Base-by-base conservation (phyloP, 2,113 vertebrate genomes). In the Oryzias curvinotus region DNA sequence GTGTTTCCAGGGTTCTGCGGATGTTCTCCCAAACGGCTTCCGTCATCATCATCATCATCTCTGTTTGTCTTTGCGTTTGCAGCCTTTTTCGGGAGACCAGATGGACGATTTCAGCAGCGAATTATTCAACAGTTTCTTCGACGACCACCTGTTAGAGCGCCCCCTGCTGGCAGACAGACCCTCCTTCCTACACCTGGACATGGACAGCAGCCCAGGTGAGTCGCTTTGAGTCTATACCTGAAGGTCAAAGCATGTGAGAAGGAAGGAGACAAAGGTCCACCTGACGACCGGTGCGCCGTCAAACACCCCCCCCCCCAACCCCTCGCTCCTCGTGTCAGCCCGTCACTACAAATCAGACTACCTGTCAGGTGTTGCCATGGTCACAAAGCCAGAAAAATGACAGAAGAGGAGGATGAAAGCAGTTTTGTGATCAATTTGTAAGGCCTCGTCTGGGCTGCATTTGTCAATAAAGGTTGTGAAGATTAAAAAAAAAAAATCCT, bases 61-160 rank as follows among this genome's bases (percentile, higher is more conserved):
- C 25, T 53, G 28, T 60, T 12, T 67, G 14, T 58, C 18, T 41
- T 1, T 16, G 15, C 65, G 44, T 71, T 62, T 73, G 3, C 83
- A 98, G 93, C 95, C 96, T 83, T 98, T 99, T 75, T 92, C 94
- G 0, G 85, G 86, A 52, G 96, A 99, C 85, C 96, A 96, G 82
- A 96, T 99, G 94, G 97, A 98, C 72, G 97, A 99, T 85, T 97
- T 99, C 92, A 98, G 95, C 90, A 98, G 93, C 0, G 97, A 98
- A 64, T 92, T 99, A 60, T 98, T 99, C 91, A 98, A 87, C 92
- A 98, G 95, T 71, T 98, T 99, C 91, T 99, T 99, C 4, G 97
- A 99, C 63, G 97, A 98, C 68, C 95, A 96, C 10, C 58, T 88
- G 73, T 73, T 87, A 82, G 88, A 88, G 71, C 83, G 88, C 10